These are phyloP conservation scores for Aphodius sticticus DNA, from an alignment of 2,888 invertebrate species.

Conservation along the genomic window DNA sequence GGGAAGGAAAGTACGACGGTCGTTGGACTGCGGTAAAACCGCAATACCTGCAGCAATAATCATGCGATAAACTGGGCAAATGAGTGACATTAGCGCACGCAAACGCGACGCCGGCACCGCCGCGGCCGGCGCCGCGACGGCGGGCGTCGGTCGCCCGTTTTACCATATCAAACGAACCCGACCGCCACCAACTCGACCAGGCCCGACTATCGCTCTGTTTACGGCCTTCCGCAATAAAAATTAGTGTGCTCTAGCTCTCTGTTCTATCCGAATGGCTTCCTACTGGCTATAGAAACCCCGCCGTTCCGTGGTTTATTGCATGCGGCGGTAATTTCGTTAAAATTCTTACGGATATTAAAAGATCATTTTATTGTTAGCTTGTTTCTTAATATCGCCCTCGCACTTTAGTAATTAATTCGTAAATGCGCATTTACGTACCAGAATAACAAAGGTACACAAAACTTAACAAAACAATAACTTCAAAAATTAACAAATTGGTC, in stretches of 20 bases:
- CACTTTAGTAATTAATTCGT: too few relatives aligned
- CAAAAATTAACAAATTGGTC: too few relatives aligned
- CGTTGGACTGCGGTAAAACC: conserved; percentile 41
- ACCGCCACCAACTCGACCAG: background rate
- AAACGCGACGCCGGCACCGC: conserved; percentile 43
- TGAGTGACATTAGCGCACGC: conserved; percentile 48
- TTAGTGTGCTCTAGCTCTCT: conserved; percentile 9
- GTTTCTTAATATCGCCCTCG: background rate
- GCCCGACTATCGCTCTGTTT: background rate
- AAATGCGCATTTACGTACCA: too few relatives aligned
- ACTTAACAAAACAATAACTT: too few relatives aligned
- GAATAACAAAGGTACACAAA: too few relatives aligned
- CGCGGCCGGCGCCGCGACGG: conserved; percentile 48
- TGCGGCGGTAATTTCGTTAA: background rate
- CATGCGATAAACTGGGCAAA: conserved; percentile 46
- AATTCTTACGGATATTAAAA: background rate
- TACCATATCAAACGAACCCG: conserved; percentile 32
- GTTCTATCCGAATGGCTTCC: conserved; percentile 13
- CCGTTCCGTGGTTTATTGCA: background rate
- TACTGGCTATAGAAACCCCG: background rate
- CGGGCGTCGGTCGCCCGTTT: conserved; percentile 43
- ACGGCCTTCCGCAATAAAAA: conserved; percentile 26
- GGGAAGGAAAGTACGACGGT: conserved; percentile 34
- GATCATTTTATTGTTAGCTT: background rate
- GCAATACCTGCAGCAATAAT: conserved; percentile 47